These are phyloP conservation scores for Rapana venosa DNA, from an alignment of 2,888 invertebrate species.

Conservation along the genomic window DNA sequence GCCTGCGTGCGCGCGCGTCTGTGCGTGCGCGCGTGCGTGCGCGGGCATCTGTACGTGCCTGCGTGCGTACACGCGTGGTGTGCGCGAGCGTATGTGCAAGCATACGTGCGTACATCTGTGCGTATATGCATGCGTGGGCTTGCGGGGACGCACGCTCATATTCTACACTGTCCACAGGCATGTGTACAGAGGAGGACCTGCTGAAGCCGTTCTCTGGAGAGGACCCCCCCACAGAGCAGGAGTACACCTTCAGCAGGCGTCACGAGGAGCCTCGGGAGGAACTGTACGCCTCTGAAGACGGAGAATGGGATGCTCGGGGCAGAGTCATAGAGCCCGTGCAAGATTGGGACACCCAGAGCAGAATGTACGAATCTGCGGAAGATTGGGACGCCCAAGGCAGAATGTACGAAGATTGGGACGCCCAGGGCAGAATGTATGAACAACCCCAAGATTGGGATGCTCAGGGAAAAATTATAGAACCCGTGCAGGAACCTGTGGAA, in stretches of 20 bases:
- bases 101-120: neutral
- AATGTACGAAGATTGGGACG: neutral
- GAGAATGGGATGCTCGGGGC: neutral
- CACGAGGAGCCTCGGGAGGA: neutral
- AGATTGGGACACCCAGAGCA: neutral
- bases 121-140: too few species aligned
- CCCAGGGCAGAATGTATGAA: neutral
- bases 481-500: neutral
- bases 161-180: neutral
- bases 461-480: neutral
- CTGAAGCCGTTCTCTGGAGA: neutral
- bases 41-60: too few species aligned
- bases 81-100: too few species aligned
- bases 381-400: neutral
- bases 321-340: neutral
- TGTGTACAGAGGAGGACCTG: conserved; percentile 20
- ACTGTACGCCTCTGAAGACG: neutral
- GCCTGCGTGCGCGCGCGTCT: too few species aligned
- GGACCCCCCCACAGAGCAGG: neutral
- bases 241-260: neutral
- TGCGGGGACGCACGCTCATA: too few species aligned
- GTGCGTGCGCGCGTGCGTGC: too few species aligned
- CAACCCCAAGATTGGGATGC: neutral
- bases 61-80: too few species aligned
- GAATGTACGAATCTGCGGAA: neutral